Evolutionary conservation across 2,888 invertebrate species (phyloP), one percentile per base, ranked within the genome.

Genomic region (Phytoseiulus persimilis): DNA sequence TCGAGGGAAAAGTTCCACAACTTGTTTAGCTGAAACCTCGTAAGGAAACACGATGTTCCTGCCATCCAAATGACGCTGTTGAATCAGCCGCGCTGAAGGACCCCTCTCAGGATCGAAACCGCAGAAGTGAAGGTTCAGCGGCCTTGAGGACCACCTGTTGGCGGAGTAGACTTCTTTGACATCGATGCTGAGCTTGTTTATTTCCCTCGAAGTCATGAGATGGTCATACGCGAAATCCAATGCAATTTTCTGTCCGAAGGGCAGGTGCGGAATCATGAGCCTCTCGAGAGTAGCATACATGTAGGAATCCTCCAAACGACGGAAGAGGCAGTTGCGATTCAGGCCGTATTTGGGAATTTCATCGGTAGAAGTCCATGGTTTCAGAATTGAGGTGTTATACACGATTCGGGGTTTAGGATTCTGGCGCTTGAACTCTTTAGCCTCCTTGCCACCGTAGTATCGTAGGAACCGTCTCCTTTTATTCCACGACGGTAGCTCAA

Each of bases 91-190:
- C 23, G 87, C 32, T 9, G 32, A 31, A 6, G 33, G 0, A 11
- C 39, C 28, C 5, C 9, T n/a, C 39, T 87, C 32, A 23, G 32
- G 28, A 87, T 33, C 87, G n/a, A 87, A 87, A 32, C 87, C 33
- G 31, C 87, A 87, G 23, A 87, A n/a, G 6, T n/a, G 32, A 33
- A 87, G 45, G 18, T 87, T 87, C 28, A 87, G n/a, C 32, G 87
- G 87, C n/a, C 5, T n/a, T 39, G 87, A 28, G 5, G 32, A 33
- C 32, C 1, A 1, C 9, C 87, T 33, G 31, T 87, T 87, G 32
- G 32, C 32, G 9, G 87, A 32, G 33, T 28, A 87, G 5, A 87
- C 23, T 11, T 3, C 2, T 32, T 32, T 31, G 31, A 87, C 39
- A 45, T 87, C 87, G 6, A n/a, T 9, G 87, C n/a, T 45, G 33